These are phyloP conservation scores for Pseudococcus longispinus DNA, from an alignment of 2,888 invertebrate species.

Conservation along the genomic window DNA sequence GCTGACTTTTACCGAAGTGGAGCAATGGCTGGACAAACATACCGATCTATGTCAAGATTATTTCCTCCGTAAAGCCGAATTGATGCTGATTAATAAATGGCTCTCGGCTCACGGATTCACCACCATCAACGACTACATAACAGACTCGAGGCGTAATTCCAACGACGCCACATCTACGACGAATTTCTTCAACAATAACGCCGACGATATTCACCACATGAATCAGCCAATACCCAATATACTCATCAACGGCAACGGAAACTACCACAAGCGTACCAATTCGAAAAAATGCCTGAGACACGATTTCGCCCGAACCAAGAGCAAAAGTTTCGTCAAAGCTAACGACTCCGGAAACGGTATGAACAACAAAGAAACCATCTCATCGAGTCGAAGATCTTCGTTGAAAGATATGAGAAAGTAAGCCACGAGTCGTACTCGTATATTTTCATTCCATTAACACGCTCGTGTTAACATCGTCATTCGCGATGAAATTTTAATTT, in stretches of 20 bases:
- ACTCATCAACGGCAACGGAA: conserved; percentile 21
- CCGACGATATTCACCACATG: conserved; percentile 44
- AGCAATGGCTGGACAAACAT: conserved; percentile 65
- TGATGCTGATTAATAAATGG: conserved; percentile 65
- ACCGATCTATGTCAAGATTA: conserved; percentile 64
- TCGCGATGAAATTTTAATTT: conserved; percentile 14
- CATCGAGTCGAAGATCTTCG: conserved; percentile 63
- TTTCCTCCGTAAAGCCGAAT: conserved; percentile 65
- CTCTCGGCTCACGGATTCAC: conserved; percentile 64
- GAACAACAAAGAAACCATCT: conserved; percentile 57
- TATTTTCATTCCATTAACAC: neutral
- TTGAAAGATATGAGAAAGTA: conserved; percentile 66
- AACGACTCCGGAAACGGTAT: conserved; percentile 61
- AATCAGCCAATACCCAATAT: conserved; percentile 42
- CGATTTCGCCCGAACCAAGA: conserved; percentile 66
- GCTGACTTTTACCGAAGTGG: conserved; percentile 62
- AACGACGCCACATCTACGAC: conserved; percentile 34
- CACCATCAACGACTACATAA: conserved; percentile 61
- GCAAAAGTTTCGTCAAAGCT: conserved; percentile 65
- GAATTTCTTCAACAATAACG: conserved; percentile 24
- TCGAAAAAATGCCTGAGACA: conserved; percentile 65
- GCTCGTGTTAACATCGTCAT: neutral
- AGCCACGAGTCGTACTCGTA: conserved; percentile 58
- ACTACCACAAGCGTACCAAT: conserved; percentile 61
- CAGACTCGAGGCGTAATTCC: conserved; percentile 51